phyloP scores from a whole-genome alignment of 2,888 invertebrate species.

The Eristalis arbustorum region DNA sequence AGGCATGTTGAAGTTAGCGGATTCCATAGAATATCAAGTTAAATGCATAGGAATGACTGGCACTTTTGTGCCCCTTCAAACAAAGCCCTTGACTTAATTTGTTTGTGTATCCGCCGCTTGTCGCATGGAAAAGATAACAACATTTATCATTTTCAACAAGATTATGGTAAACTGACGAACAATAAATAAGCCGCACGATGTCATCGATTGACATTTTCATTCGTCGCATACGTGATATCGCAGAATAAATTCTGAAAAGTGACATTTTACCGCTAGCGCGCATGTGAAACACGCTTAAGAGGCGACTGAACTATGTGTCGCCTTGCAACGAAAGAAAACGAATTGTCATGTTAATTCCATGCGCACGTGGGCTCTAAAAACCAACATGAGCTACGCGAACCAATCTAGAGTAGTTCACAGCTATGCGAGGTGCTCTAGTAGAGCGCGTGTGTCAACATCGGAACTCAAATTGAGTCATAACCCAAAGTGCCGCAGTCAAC shows the following conservation, averaged over 20 bases:
- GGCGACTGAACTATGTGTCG: background rate
- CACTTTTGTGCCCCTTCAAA: too few relatives aligned
- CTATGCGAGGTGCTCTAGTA: background rate
- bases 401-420: background rate
- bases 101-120: too few relatives aligned
- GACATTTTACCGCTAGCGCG: background rate
- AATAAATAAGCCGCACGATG: background rate
- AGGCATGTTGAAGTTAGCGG: too few relatives aligned
- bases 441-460: background rate
- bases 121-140: too few relatives aligned
- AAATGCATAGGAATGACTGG: too few relatives aligned
- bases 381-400: background rate
- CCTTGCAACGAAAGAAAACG: background rate
- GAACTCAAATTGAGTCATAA: background rate
- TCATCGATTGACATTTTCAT: background rate
- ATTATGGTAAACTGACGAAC: too few relatives aligned
- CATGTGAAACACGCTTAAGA: background rate
- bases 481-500: background rate
- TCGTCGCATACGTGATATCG: too few relatives aligned
- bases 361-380: background rate
- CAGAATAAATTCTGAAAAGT: background rate
- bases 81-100: too few relatives aligned
- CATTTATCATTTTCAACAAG: too few relatives aligned
- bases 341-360: slow-evolving; percentile 10
- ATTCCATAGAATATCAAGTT: too few relatives aligned